Conservation (phyloP, 2,888 invertebrate genomes). For the Drosophila demipolita region DNA sequence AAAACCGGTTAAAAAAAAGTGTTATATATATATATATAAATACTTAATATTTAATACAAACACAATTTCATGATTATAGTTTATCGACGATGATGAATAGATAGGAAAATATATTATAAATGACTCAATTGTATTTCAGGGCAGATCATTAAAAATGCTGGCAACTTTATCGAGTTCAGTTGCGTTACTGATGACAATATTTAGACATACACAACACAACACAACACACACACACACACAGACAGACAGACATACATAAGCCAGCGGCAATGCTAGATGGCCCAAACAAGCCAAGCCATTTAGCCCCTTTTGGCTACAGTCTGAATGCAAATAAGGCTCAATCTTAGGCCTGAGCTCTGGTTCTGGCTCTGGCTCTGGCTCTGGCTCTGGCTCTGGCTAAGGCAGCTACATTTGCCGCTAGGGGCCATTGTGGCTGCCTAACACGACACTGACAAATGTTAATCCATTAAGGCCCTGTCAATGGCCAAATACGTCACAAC, state of each 20-base stretch:
- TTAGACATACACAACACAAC: constrained; percentile 29
- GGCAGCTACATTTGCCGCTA: constrained; percentile 31
- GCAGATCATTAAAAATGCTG: neutral
- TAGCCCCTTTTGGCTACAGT: constrained; percentile 26
- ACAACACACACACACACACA: neutral
- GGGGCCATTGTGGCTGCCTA: constrained; percentile 70
- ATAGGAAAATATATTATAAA: neutral
- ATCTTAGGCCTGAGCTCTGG: neutral
- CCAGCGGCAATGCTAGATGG: constrained; percentile 26
- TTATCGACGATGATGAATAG: neutral
- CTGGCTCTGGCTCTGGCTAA: neutral
- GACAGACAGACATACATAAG: constrained; percentile 3
- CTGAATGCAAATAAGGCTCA: constrained; percentile 53
- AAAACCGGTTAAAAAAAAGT: neutral
- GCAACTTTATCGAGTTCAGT: constrained; percentile 7
- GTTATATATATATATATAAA: too few relatives aligned
- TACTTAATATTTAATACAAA: neutral
- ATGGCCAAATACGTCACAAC: constrained; percentile 83
- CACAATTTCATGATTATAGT: neutral
- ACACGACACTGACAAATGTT: constrained; percentile 83
- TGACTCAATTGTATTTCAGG: constrained; percentile 14
- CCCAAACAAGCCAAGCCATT: constrained; percentile 12
- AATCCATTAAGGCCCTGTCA: constrained; percentile 84
- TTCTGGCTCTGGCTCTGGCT: neutral
- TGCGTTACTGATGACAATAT: constrained; percentile 46